These are phyloP conservation scores for Montipora cactus DNA, from an alignment of 64 coral and sea anemone genomes.

Conservation along the genomic window DNA sequence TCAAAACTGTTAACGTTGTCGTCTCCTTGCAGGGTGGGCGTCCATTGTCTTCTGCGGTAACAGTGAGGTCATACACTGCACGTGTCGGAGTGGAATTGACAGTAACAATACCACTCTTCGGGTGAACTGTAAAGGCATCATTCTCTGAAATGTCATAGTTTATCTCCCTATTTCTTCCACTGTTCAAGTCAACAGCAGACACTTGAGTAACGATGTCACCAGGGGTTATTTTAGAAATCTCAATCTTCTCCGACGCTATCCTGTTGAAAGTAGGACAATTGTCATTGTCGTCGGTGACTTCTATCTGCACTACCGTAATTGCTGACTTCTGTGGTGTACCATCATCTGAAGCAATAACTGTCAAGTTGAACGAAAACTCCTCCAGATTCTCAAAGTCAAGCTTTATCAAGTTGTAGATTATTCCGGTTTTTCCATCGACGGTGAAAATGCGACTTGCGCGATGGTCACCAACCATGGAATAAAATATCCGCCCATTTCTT, in stretches of 20 bases:
- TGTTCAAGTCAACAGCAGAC: slow-evolving; percentile 39
- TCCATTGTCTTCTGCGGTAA: slow-evolving; percentile 34
- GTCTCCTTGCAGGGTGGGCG: background rate
- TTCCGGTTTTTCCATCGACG: slow-evolving; percentile 11
- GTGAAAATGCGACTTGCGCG: background rate
- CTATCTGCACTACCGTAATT: background rate
- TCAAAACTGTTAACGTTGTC: slow-evolving; percentile 25
- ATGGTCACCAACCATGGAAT: slow-evolving; percentile 7
- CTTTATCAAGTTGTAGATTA: background rate
- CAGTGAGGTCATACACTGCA: background rate
- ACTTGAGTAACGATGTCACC: background rate
- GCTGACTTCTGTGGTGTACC: slow-evolving; percentile 24
- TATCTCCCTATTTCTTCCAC: slow-evolving; percentile 31
- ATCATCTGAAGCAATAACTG: slow-evolving; percentile 33
- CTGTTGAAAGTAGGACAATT: slow-evolving; percentile 44
- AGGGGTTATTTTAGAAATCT: background rate
- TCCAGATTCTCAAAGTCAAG: slow-evolving; percentile 31
- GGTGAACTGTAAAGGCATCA: slow-evolving; percentile 8
- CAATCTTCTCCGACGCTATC: background rate
- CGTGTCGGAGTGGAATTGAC: background rate
- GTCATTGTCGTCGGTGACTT: slow-evolving; percentile 31
- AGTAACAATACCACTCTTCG: slow-evolving; percentile 13
- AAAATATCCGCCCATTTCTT: slow-evolving; percentile 46
- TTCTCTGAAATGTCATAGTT: slow-evolving; percentile 8
- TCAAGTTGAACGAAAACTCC: background rate